Base-by-base conservation (phyloP, 2,888 invertebrate genomes). In the Tiphia femorata region DNA sequence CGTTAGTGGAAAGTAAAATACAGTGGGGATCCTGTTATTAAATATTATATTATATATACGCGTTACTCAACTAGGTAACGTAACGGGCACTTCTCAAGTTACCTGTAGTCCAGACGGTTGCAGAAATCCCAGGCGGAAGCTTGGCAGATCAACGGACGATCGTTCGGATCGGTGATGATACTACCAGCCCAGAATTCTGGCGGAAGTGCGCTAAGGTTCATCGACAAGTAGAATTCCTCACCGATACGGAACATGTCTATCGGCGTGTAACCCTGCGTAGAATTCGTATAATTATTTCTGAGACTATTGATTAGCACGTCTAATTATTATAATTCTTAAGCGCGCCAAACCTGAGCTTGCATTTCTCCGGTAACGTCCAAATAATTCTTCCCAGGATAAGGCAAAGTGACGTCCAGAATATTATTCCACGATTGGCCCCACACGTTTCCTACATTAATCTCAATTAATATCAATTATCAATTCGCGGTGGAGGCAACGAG, bases 81-180 rank as follows among this genome's bases (percentile, higher is more conserved):
- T n/a, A n/a, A n/a, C n/a, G n/a, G n/a, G n/a, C n/a, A n/a, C n/a
- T n/a, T n/a, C n/a, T n/a, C n/a, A 14, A 35, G 5, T 1, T 81
- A 93, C 94, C 95, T 88, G 79, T 91, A 96, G 78, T 97, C 96
- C 62, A 92, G 88, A 48, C 91, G 87, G 75, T 96, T 95, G 80
- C 96, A 96, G 84, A 96, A 96, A 84, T 96, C 96, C 94, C 96
- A 96, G 0, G 96, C 95, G 0, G 96, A 94, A 0, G 96, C 95
- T 72, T 96, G 94, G 80, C 97, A 97, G 48, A 94, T 88, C 0
- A 94, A 87, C 8, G 91, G 89, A 7, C 93, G 85, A 73, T 93
- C 92, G 0, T 88, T 84, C 0, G 94, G 94, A 80, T 95, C 92
- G 69, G 92, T 91, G 35, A 97, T 85, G 23, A 97, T 87, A 3